A percentile compares a stretch with the other conserved stretches of the same genome.
Evolutionary conservation across 2,888 invertebrate genomes (phyloP).

Genomic region (Eugnorisma glareosa): DNA sequence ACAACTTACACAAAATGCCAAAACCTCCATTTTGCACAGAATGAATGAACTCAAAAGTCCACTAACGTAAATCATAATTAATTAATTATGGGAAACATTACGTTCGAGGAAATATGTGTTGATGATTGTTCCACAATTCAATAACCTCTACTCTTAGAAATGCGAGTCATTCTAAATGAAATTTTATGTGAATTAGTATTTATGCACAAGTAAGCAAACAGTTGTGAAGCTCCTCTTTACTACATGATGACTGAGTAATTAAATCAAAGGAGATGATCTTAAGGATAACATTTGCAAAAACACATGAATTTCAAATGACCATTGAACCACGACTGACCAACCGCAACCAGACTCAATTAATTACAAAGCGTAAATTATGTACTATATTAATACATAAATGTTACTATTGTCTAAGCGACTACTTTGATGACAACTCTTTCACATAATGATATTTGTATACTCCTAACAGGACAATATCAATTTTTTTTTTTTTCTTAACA

Average conservation of each 20-base stretch:
- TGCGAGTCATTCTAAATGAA: conserved; percentile 15
- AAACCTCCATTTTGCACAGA: not conserved
- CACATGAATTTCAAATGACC: not conserved
- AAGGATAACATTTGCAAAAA: not conserved
- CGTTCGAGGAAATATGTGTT: conserved; percentile 9
- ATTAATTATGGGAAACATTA: conserved; percentile 5
- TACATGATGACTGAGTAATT: not conserved
- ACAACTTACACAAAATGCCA: not conserved
- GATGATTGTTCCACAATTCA: conserved; percentile 3
- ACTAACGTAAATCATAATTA: not conserved
- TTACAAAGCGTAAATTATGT: too few relatives aligned
- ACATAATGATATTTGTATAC: too few relatives aligned
- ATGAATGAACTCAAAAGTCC: not conserved
- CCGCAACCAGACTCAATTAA: not conserved
- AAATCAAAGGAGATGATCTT: not conserved
- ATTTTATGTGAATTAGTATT: not conserved
- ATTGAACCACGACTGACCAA: not conserved
- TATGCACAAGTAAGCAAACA: not conserved
- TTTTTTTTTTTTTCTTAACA: too few relatives aligned
- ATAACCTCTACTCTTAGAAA: conserved; percentile 12
- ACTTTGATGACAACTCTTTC: too few relatives aligned
- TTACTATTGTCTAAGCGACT: too few relatives aligned
- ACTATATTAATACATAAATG: too few relatives aligned
- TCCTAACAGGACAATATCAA: too few relatives aligned
- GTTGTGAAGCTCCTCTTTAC: not conserved